Evolutionary conservation across 2,797 vertebrate species (phyloP), one percentile per base, ranked within the genome.

Genomic region (Pterois miles): DNA sequence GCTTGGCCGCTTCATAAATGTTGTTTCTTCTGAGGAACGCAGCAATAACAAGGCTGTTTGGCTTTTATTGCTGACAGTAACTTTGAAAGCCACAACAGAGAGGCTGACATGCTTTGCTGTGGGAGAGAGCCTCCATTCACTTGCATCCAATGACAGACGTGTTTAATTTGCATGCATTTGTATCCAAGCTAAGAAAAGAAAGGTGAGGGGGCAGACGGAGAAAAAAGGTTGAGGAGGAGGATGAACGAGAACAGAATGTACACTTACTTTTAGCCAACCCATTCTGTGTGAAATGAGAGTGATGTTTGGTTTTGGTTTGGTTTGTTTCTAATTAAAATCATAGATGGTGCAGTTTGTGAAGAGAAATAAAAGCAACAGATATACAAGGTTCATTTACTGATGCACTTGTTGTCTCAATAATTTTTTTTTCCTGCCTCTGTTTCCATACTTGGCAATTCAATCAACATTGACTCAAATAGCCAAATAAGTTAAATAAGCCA

Each of bases 101-200:
- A 79, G 65, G 22, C 23, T 59, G 70, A 71, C 79, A 63, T 22
- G n/a, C 75, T 52, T 18, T 62, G 22, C 56, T 76, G 60, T 56
- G 52, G 62, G 48, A 76, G 70, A 68, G 60, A 43, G 63, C 63
- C 65, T 59, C 16, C 68, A 29, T 52, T 60, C 73, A 73, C 43
- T 34, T 67, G 53, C 36, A 54, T n/a, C 46, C 33, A 3, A 4
- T 60, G 20, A 77, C 78, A 74, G 62, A 67, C 72, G 77, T 80
- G 74, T 74, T 68, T 16, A 36, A 76, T 91, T 83, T 89, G 68
- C 74, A 84, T 86, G 38, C 69, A 68, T 84, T 86, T 86, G 57
- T 80, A 75, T 72, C 20, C 6, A 23, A 70, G 71, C 68, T 75
- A 76, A 87, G 83, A 81, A 86, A 83, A 73, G 12, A 65, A 71